A percentile compares a stretch with the other conserved stretches of the same genome.
phyloP scores from a whole-genome alignment of 2,888 invertebrate genomes.

The Pachliopta kotzebuea region DNA sequence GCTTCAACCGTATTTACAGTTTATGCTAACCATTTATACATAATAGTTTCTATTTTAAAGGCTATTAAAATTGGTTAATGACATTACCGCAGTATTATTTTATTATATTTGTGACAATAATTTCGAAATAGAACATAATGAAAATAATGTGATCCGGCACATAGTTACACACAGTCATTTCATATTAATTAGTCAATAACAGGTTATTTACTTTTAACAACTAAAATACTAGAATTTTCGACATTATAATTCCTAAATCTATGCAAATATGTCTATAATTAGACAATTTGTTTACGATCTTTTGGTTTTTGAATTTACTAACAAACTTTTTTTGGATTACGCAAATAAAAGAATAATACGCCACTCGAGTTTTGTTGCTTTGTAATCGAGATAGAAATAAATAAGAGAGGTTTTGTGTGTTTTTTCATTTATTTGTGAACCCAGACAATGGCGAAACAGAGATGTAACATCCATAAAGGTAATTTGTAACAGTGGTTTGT shows the following conservation, averaged over 20 bases:
- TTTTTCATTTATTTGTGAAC: neutral
- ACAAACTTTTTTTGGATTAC: neutral
- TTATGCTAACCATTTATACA: too few relatives aligned
- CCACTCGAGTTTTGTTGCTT: neutral
- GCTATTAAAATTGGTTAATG: neutral
- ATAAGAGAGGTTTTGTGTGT: neutral
- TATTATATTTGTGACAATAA: neutral
- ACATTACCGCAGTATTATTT: neutral
- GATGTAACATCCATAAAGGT: neutral
- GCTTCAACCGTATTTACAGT: too few relatives aligned
- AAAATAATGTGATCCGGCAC: neutral
- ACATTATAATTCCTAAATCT: too few relatives aligned
- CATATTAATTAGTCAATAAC: too few relatives aligned
- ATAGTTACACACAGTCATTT: neutral
- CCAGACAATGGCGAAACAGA: constrained; percentile 1
- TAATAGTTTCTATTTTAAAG: neutral
- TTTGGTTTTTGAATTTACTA: too few relatives aligned
- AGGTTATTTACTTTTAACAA: too few relatives aligned
- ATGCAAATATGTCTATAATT: too few relatives aligned
- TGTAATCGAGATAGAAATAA: neutral
- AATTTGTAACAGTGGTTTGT: neutral
- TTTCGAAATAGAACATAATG: neutral
- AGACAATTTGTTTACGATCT: too few relatives aligned
- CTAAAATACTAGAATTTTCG: too few relatives aligned
- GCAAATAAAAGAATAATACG: neutral